Evolutionary conservation across 2,888 invertebrate genomes (phyloP).

Genomic region (Leistus spinibarbis): DNA sequence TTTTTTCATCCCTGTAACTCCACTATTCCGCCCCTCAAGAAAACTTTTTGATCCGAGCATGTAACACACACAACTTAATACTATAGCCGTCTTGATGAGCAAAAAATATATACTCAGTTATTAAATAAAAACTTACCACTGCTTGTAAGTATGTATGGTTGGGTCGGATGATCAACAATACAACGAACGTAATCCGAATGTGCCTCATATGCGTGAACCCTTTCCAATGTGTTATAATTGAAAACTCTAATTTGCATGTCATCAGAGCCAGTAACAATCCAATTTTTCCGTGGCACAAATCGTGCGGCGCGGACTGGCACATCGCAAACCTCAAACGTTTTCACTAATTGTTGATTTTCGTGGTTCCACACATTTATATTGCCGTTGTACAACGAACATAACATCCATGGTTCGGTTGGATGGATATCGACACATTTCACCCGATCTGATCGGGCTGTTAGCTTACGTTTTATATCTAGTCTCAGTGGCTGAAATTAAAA

Average conservation of each 20-base stretch:
- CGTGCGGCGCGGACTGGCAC: slow-evolving; percentile 94
- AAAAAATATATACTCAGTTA: slow-evolving; percentile 4
- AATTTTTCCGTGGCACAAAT: slow-evolving; percentile 97
- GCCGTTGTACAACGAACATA: slow-evolving; percentile 97
- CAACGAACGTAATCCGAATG: slow-evolving; percentile 98
- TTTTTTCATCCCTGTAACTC: no score
- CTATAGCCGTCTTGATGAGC: not conserved
- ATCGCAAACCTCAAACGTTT: slow-evolving; percentile 93
- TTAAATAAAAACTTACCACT: slow-evolving; percentile 82
- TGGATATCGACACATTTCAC: slow-evolving; percentile 98
- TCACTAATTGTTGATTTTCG: slow-evolving; percentile 89
- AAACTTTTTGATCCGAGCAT: not conserved
- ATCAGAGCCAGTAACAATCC: slow-evolving; percentile 98
- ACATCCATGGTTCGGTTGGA: slow-evolving; percentile 98
- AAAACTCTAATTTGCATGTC: slow-evolving; percentile 95
- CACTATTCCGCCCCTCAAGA: not conserved
- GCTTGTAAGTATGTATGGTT: slow-evolving; percentile 94
- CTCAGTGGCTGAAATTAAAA: slow-evolving; percentile 79
- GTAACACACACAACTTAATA: not conserved
- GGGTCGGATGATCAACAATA: slow-evolving; percentile 96
- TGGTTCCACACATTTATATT: slow-evolving; percentile 99
- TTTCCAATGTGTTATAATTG: slow-evolving; percentile 98
- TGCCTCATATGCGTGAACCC: slow-evolving; percentile 95
- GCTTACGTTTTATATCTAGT: slow-evolving; percentile 96
- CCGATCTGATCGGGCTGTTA: slow-evolving; percentile 96